Evolutionary conservation across 2,888 invertebrate genomes (phyloP), one percentile per base, ranked within the genome.

Genomic region (Protophormia terraenovae): DNA sequence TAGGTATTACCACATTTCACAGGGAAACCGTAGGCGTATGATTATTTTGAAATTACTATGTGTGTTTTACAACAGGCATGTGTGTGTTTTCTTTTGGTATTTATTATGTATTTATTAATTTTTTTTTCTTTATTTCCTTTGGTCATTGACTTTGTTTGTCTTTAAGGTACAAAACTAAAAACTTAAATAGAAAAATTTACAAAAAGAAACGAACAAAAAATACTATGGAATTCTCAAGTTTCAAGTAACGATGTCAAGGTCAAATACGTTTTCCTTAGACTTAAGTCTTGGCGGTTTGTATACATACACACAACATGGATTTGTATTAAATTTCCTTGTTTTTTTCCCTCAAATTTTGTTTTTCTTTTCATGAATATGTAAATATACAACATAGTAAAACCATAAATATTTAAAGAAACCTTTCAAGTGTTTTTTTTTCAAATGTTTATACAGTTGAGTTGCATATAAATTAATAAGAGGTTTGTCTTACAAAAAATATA

Each of bases 191-290:
- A 47, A n/a, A 47, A 16, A 19, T 47, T 29, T 19, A 3, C 41
- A 55, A 69, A 27, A 60, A 38, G 12, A 38, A 10, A 38, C 22
- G 10, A 5, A 0, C 12, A 67, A 50, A 12, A 22, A 50, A 19
- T 69, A 24, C 67, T 32, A 14, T 62, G 2, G 66, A 38, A 64
- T 58, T 78, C 66, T 66, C 29, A 60, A 66, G 62, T 79, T 41
- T 53, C 29, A 71, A 79, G 75, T 79, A 79, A 79, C 41, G 75
- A 75, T 71, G 69, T 79, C 84, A 84, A 84, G 84, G 84, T 84
- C 84, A 75, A 24, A 55, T 50, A 58, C n/a, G 41, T 67, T 79
- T 78, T 73, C 66, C 73, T 69, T 12, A 45, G 35, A 66, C 60
- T 67, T 58, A 50, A 73, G 50, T 45, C 64, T 45, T 45, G 35